These are phyloP conservation scores for Selenia dentaria DNA, from an alignment of 2,888 invertebrate species.

Conservation along the genomic window DNA sequence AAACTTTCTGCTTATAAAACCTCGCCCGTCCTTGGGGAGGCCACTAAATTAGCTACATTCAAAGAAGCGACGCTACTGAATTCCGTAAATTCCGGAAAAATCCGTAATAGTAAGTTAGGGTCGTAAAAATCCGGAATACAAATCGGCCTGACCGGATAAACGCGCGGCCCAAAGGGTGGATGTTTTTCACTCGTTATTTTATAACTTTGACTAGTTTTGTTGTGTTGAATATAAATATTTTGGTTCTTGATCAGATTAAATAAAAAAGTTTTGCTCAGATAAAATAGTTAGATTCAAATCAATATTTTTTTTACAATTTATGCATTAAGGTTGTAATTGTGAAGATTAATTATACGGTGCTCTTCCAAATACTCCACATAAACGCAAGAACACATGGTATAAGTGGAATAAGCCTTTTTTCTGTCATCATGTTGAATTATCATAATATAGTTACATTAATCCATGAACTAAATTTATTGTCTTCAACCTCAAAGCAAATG, in stretches of 20 bases:
- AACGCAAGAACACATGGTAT: too few species aligned
- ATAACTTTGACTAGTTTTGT: constrained; percentile 27
- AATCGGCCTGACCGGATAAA: constrained; percentile 37
- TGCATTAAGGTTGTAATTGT: too few species aligned
- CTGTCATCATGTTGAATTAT: too few species aligned
- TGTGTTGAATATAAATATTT: constrained; percentile 25
- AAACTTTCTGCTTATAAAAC: constrained; percentile 51
- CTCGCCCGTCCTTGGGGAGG: constrained; percentile 35
- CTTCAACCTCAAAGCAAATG: too few species aligned
- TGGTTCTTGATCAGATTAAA: constrained; percentile 25
- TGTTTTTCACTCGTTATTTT: constrained; percentile 32
- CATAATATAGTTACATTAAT: too few species aligned
- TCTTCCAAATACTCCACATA: too few species aligned
- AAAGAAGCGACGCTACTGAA: constrained; percentile 49
- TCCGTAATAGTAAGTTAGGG: constrained; percentile 36
- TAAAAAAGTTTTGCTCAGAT: constrained; percentile 10
- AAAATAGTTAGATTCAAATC: too few species aligned
- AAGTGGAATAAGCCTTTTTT: too few species aligned
- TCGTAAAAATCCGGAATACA: constrained; percentile 39
- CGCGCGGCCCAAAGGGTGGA: constrained; percentile 26
- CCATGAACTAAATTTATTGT: too few species aligned
- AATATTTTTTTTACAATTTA: too few species aligned
- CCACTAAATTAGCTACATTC: constrained; percentile 67
- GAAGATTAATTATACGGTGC: too few species aligned
- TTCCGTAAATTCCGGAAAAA: constrained; percentile 34